These are phyloP conservation scores for Carterocephalus palaemon DNA, from an alignment of 2,888 invertebrate species.

Conservation along the genomic window DNA sequence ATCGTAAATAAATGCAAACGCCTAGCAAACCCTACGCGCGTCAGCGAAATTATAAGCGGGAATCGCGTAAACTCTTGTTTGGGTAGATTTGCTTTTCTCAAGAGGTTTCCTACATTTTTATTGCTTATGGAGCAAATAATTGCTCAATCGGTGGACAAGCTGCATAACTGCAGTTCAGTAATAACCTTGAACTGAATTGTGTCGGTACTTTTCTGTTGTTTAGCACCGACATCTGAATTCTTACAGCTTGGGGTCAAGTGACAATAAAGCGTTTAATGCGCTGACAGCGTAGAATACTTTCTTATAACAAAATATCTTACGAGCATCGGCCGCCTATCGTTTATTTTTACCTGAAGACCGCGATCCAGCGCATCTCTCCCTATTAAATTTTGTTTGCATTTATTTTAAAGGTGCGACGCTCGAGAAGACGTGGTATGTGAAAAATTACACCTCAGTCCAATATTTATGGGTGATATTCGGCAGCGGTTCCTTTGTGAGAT, in stretches of 20 bases:
- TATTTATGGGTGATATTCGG: slow-evolving; percentile 80
- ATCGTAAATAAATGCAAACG: slow-evolving; percentile 65
- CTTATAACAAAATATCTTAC: slow-evolving; percentile 62
- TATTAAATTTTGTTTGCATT: slow-evolving; percentile 80
- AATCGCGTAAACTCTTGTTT: slow-evolving; percentile 28
- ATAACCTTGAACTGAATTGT: slow-evolving; percentile 16
- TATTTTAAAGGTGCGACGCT: slow-evolving; percentile 79
- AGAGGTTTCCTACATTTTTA: slow-evolving; percentile 25
- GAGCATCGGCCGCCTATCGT: slow-evolving; percentile 67
- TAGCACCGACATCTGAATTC: slow-evolving; percentile 6
- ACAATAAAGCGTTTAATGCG: slow-evolving; percentile 24
- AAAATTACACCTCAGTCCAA: slow-evolving; percentile 79
- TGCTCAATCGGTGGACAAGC: neutral
- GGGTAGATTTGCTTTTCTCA: slow-evolving; percentile 29
- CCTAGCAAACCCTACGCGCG: slow-evolving; percentile 24
- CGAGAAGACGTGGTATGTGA: slow-evolving; percentile 77
- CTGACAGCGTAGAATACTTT: slow-evolving; percentile 39
- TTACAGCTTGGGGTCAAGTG: slow-evolving; percentile 10
- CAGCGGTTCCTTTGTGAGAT: slow-evolving; percentile 78
- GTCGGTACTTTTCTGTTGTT: neutral
- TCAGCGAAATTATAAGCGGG: slow-evolving; percentile 41
- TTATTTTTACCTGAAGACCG: slow-evolving; percentile 76
- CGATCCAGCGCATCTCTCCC: slow-evolving; percentile 78
- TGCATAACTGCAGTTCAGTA: slow-evolving; percentile 2
- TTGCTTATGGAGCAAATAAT: slow-evolving; percentile 7